Evolutionary conservation across 2,797 vertebrate genomes (phyloP).

Genomic region (Silurus aristotelis): DNA sequence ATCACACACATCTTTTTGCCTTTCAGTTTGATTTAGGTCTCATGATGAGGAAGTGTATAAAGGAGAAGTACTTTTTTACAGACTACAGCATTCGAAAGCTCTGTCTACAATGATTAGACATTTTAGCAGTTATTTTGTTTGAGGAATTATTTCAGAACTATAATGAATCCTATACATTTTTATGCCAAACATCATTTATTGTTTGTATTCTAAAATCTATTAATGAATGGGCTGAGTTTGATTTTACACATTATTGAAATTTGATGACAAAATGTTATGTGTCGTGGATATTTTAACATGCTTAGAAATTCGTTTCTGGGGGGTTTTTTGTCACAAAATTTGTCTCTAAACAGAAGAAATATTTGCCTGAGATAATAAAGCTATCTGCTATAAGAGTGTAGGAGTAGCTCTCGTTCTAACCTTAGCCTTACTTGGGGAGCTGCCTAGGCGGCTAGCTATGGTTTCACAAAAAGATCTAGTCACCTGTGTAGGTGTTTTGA

Average conservation of each 20-base stretch:
- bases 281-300: background rate
- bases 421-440: conserved; percentile 1
- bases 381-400: background rate
- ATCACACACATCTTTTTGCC: background rate
- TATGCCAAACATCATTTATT: background rate
- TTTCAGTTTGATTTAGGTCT: background rate
- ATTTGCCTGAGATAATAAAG: background rate
- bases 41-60: background rate
- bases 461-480: background rate
- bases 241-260: background rate
- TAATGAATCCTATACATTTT: background rate
- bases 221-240: background rate
- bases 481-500: conserved; percentile 1
- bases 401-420: background rate
- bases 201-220: background rate
- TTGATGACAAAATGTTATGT: background rate
- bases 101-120: background rate
- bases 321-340: background rate
- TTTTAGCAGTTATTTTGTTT: background rate
- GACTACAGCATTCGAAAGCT: background rate
- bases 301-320: background rate
- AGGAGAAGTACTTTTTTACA: background rate
- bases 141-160: background rate
- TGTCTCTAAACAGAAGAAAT: background rate
- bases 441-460: background rate